Conservation (phyloP, 1,140 invertebrate genomes). For the Liolophura sinensis region DNA sequence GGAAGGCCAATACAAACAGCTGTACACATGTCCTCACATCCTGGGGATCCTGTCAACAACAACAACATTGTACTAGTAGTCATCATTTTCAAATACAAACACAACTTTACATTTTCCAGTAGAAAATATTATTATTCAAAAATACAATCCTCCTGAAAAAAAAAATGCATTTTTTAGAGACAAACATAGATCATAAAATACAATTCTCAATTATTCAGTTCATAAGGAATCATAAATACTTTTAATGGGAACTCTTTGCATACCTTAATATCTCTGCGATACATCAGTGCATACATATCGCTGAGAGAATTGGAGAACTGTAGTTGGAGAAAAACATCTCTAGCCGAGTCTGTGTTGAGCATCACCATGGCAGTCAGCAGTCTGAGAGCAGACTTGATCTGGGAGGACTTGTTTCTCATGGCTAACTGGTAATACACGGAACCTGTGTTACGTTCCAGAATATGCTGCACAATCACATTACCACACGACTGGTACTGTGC, state of each 20-base stretch:
- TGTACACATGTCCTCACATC: constrained; percentile 73
- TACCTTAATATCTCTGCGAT: constrained; percentile 26
- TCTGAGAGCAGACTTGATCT: constrained; percentile 25
- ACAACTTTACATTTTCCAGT: too few relatives aligned
- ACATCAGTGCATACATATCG: constrained; percentile 18
- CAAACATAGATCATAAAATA: too few relatives aligned
- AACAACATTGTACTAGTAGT: not conserved
- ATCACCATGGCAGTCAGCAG: constrained; percentile 27
- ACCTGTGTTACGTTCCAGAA: constrained; percentile 13
- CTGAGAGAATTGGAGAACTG: constrained; percentile 22
- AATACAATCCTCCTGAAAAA: too few relatives aligned
- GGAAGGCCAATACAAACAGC: constrained; percentile 74
- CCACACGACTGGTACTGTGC: constrained; percentile 13
- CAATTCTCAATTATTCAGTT: too few relatives aligned
- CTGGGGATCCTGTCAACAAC: constrained; percentile 58
- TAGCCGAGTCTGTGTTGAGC: constrained; percentile 19
- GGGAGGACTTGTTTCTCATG: constrained; percentile 19
- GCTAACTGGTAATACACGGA: constrained; percentile 16
- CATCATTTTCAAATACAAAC: too few relatives aligned
- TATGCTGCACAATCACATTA: constrained; percentile 20
- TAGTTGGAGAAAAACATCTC: constrained; percentile 25
- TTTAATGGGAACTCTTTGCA: too few relatives aligned
- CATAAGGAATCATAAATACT: too few relatives aligned
- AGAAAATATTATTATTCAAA: too few relatives aligned
- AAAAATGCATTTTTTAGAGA: too few relatives aligned